Conservation (phyloP, 2,888 invertebrate genomes). For the Hirtodrosophila histrioides region DNA sequence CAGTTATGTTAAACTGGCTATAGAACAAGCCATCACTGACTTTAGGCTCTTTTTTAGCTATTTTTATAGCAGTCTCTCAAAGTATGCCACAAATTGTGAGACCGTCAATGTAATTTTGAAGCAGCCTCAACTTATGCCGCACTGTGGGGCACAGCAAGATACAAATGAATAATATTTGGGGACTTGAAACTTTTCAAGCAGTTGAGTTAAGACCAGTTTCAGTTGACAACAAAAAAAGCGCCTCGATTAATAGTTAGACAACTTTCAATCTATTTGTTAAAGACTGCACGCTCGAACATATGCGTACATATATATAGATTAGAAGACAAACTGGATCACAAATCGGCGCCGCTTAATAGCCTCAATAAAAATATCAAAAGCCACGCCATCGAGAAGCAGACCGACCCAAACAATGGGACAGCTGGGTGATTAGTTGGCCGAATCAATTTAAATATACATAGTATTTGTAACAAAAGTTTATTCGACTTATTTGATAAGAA, state of each 20-base stretch:
- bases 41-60: no score
- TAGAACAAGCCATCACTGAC: no score
- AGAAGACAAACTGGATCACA: constrained; percentile 58
- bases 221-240: constrained; percentile 30
- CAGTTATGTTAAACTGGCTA: no score
- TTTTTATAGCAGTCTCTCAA: no score
- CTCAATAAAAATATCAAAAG: constrained; percentile 59
- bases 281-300: constrained; percentile 6
- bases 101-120: background rate
- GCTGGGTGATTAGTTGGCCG: constrained; percentile 6
- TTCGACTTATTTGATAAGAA: constrained; percentile 53
- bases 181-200: background rate
- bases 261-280: constrained; percentile 42
- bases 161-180: no score
- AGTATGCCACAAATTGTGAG: constrained; percentile 29
- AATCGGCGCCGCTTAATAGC: constrained; percentile 25
- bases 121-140: constrained; percentile 37
- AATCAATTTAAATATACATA: constrained; percentile 27
- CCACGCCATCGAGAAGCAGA: constrained; percentile 13
- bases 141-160: background rate
- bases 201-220: constrained; percentile 54
- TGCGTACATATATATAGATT: constrained; percentile 16
- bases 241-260: constrained; percentile 47
- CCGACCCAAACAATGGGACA: constrained; percentile 4
- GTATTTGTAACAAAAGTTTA: constrained; percentile 53